Conservation (phyloP, 2,113 vertebrate genomes). For the Chauna torquata region DNA sequence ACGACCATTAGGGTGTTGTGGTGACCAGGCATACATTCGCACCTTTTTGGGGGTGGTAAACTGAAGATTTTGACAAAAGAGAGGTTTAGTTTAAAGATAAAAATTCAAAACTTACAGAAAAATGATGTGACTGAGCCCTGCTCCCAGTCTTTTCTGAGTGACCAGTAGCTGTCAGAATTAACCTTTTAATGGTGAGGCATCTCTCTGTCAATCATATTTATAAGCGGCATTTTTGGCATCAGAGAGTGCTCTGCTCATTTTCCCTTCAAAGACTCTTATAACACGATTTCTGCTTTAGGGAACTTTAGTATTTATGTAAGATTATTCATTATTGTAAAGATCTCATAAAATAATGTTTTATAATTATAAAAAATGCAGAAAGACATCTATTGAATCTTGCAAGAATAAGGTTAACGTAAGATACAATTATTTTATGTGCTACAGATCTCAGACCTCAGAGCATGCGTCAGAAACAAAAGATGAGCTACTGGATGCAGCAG, state of each 20-base stretch:
- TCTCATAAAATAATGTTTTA: neutral
- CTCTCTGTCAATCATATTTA: neutral
- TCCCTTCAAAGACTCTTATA: neutral
- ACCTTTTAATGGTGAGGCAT: neutral
- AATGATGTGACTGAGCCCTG: neutral
- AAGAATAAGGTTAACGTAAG: neutral
- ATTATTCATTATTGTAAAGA: neutral
- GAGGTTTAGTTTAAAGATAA: neutral
- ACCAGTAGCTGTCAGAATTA: neutral
- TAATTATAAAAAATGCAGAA: neutral
- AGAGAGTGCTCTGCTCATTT: neutral
- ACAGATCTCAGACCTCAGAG: conserved; percentile 65
- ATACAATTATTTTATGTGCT: neutral
- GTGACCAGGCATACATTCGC: neutral
- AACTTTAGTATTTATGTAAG: neutral
- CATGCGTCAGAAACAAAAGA: neutral
- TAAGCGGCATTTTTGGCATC: neutral
- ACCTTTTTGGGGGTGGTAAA: neutral
- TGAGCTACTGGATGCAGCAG: conserved; percentile 22
- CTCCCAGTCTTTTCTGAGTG: fast-evolving
- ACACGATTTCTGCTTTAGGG: neutral
- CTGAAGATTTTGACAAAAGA: neutral
- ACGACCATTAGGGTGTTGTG: neutral
- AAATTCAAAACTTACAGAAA: no score
- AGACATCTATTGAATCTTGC: neutral